Conservation (phyloP, 92 coral and sea anemone species). For the Heliopora coerulea region DNA sequence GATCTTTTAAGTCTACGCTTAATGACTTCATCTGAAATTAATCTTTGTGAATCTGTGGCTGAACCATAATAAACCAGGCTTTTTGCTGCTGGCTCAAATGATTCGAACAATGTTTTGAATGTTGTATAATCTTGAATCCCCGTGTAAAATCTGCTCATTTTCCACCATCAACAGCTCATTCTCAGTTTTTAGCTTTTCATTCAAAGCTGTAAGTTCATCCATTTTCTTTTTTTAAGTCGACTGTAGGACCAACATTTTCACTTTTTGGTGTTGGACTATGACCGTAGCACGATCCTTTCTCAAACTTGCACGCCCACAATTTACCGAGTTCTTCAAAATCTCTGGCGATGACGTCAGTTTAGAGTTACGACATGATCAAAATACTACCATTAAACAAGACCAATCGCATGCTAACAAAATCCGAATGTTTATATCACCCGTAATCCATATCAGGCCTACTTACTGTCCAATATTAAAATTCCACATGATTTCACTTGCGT, state of each 20-base stretch:
- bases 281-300: no score
- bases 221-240: slow-evolving; percentile 13
- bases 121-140: slow-evolving; percentile 57
- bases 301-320: no score
- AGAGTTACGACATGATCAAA: no score
- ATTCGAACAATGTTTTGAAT: slow-evolving; percentile 50
- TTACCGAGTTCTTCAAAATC: no score
- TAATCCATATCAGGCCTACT: no score
- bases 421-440: no score
- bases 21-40: background rate
- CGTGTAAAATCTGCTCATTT: slow-evolving; percentile 52
- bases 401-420: no score
- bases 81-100: slow-evolving; percentile 8
- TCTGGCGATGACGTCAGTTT: no score
- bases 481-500: no score
- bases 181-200: slow-evolving; percentile 48
- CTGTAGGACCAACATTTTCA: slow-evolving; percentile 35
- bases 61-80: background rate
- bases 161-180: slow-evolving; percentile 11
- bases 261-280: no score
- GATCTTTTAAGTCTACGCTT: slow-evolving; percentile 18
- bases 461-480: no score
- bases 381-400: no score
- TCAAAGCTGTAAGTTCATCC: slow-evolving; percentile 36
- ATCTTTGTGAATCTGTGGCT: background rate